phyloP scores from a whole-genome alignment of 2,888 invertebrate species.

The Protodeltote pygarga region DNA sequence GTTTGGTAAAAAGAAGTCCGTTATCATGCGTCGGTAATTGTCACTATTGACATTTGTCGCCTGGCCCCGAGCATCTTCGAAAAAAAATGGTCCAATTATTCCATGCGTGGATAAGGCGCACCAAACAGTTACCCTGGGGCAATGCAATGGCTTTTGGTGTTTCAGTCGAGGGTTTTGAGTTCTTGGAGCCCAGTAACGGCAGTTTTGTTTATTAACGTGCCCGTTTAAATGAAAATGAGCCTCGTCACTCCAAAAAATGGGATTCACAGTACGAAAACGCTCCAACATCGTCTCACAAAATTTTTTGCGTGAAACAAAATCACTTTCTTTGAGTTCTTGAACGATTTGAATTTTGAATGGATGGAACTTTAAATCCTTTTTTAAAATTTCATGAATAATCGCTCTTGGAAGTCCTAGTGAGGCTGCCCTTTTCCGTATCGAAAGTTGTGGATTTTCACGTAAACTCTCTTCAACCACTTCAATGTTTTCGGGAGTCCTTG shows the following conservation, averaged over 20 bases:
- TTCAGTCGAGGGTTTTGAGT: constrained; percentile 26
- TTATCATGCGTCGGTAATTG: constrained; percentile 35
- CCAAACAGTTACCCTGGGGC: constrained; percentile 43
- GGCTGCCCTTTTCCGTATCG: too few species aligned
- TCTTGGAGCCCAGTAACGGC: constrained; percentile 5
- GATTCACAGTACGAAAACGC: constrained; percentile 3
- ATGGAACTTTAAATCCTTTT: constrained; percentile 4
- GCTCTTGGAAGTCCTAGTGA: constrained; percentile 26
- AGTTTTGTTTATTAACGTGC: constrained; percentile 14
- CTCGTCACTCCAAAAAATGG: constrained; percentile 20
- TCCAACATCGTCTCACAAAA: constrained; percentile 5
- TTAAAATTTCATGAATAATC: constrained; percentile 32
- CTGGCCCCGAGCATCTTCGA: constrained; percentile 32
- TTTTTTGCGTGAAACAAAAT: background rate
- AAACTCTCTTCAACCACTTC: constrained; percentile 31
- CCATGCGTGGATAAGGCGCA: constrained; percentile 37
- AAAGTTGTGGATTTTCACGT: constrained; percentile 19
- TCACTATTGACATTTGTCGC: constrained; percentile 33
- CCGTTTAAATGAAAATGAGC: constrained; percentile 22
- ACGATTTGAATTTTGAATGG: constrained; percentile 10
- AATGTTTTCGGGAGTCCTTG: constrained; percentile 36
- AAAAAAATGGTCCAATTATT: constrained; percentile 37
- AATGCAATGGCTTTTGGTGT: constrained; percentile 32
- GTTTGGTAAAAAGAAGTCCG: constrained; percentile 36
- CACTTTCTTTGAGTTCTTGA: constrained; percentile 3